These are phyloP conservation scores for Microcebus jonahi DNA, from an alignment of 2,113 vertebrate species.

Conservation along the genomic window DNA sequence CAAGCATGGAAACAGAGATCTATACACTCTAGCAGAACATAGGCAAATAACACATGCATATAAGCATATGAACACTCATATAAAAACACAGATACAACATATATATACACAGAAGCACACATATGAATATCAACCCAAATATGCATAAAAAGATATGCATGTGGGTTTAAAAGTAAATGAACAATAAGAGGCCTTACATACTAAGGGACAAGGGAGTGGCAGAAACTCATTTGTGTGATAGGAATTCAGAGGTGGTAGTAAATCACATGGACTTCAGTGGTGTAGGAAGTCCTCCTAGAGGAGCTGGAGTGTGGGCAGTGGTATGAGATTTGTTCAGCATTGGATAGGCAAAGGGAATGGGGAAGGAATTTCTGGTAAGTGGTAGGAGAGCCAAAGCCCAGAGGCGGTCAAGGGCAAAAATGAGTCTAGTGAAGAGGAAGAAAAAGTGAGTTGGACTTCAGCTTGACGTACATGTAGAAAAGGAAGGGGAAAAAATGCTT, in stretches of 20 bases:
- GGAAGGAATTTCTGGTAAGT: not conserved
- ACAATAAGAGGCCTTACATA: not conserved
- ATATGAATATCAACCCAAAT: not conserved
- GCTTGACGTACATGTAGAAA: not conserved
- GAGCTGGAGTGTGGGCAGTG: not conserved
- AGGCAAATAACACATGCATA: not conserved
- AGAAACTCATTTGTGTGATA: conserved; percentile 11
- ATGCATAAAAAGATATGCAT: not conserved
- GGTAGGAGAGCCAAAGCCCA: not conserved
- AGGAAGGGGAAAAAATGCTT: not conserved
- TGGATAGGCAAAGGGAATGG: not conserved
- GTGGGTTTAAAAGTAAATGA: conserved; percentile 1
- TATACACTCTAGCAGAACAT: not conserved
- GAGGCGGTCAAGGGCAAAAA: not conserved
- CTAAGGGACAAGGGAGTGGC: not conserved
- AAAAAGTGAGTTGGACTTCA: not conserved
- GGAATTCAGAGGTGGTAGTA: not conserved
- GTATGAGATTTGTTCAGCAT: not conserved
- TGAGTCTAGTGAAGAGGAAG: not conserved
- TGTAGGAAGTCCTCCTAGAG: not conserved
- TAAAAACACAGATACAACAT: not conserved
- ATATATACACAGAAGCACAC: not conserved
- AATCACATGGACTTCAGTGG: not conserved
- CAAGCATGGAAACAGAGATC: not conserved
- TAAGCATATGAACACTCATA: not conserved